Evolutionary conservation across 2,113 vertebrate species (phyloP).

Genomic region (Salvelinus sp.): DNA sequence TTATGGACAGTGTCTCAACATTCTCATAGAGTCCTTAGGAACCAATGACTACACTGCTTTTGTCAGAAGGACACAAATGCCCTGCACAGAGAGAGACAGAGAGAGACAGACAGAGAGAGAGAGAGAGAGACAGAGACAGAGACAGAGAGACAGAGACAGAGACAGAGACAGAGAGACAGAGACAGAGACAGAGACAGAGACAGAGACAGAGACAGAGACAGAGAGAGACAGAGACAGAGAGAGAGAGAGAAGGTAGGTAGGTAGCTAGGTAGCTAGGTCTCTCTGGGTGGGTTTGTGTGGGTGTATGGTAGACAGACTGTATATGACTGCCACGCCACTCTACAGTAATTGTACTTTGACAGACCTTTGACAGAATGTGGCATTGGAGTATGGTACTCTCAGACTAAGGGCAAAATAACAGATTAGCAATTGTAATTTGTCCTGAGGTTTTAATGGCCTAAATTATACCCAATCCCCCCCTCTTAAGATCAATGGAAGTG

Average conservation of each 20-base stretch:
- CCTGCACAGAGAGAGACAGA: too few species aligned
- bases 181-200: not conserved
- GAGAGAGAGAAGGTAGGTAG: not conserved
- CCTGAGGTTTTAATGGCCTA: conserved; percentile 70
- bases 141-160: too few species aligned
- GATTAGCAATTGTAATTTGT: conserved; percentile 74
- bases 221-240: not conserved
- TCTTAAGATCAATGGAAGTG: conserved; percentile 59
- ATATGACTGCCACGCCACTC: conserved; percentile 34
- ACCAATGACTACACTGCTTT: too few species aligned
- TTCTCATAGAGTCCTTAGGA: too few species aligned
- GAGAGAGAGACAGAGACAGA: too few species aligned
- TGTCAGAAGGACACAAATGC: too few species aligned
- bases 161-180: too few species aligned
- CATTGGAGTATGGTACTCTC: conserved; percentile 35
- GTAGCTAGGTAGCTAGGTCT: not conserved
- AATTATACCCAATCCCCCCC: conserved; percentile 48
- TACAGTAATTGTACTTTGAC: conserved; percentile 46
- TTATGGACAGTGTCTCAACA: too few species aligned
- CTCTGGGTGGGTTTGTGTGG: conserved; percentile 11
- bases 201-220: not conserved
- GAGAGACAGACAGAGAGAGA: too few species aligned
- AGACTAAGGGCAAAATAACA: conserved; percentile 68
- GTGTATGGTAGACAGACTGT: not conserved
- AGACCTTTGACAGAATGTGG: conserved; percentile 46